Conservation (phyloP, 2,888 invertebrate genomes). For the Notodonta ziczac region DNA sequence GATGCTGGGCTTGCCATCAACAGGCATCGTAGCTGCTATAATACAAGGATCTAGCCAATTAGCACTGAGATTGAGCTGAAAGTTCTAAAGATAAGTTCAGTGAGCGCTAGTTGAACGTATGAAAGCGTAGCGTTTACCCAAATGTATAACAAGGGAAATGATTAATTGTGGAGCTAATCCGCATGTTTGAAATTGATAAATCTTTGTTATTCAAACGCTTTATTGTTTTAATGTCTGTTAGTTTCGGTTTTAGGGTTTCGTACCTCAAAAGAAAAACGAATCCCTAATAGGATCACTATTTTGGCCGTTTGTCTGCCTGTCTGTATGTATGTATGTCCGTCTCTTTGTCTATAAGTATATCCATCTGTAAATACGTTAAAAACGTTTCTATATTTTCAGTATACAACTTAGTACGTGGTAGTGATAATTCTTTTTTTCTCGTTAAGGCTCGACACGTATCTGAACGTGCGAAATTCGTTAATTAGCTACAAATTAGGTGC, state of each 20-base stretch:
- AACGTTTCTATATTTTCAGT: too few species aligned
- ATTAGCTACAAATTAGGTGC: conserved; percentile 49
- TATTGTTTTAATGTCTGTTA: too few species aligned
- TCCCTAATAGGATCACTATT: too few species aligned
- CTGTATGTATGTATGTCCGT: too few species aligned
- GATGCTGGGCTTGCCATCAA: too few species aligned
- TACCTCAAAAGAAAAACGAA: too few species aligned
- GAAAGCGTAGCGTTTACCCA: not conserved
- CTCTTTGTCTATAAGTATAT: too few species aligned
- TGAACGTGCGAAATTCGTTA: conserved; percentile 51
- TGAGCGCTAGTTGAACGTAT: not conserved
- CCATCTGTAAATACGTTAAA: too few species aligned
- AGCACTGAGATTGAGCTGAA: conserved; percentile 16
- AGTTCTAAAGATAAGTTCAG: conserved; percentile 6
- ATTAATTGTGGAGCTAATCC: conserved; percentile 6
- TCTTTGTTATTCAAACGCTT: conserved; percentile 6
- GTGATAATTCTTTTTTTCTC: conserved; percentile 60
- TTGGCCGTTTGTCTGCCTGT: too few species aligned
- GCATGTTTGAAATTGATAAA: conserved; percentile 7
- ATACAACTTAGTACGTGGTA: too few species aligned
- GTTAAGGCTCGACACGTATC: conserved; percentile 62
- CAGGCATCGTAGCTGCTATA: too few species aligned
- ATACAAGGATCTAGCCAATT: conserved; percentile 17
- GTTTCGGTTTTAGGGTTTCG: too few species aligned
- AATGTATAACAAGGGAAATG: not conserved